Conservation (phyloP, 2,888 invertebrate genomes). For the Erebia aethiops region DNA sequence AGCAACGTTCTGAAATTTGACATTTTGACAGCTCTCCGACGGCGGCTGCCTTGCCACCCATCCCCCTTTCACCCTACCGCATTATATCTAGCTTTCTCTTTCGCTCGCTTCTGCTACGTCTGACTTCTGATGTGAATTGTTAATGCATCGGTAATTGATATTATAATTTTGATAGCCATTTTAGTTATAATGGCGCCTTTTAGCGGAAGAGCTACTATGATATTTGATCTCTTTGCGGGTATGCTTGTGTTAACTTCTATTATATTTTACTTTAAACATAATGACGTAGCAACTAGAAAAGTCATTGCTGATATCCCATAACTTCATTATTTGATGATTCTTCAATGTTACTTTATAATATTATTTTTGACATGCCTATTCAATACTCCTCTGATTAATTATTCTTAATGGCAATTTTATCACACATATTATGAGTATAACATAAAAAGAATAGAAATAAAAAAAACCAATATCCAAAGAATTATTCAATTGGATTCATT, state of each 20-base stretch:
- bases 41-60: conserved; percentile 69
- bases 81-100: conserved; percentile 61
- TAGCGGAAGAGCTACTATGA: conserved; percentile 54
- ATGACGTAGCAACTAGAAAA: conserved; percentile 6
- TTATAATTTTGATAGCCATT: conserved; percentile 79
- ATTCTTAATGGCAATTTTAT: too few species aligned
- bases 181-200: conserved; percentile 60
- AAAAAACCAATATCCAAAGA: too few species aligned
- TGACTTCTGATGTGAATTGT: conserved; percentile 81
- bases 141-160: conserved; percentile 83
- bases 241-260: conserved; percentile 5
- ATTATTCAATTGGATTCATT: too few species aligned
- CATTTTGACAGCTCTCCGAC: conserved; percentile 84
- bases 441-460: too few species aligned
- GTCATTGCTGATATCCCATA: background rate
- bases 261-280: conserved; percentile 9
- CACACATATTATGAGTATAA: too few species aligned
- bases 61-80: conserved; percentile 50
- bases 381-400: too few species aligned
- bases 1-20: conserved; percentile 82
- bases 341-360: background rate
- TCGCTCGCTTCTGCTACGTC: conserved; percentile 77
- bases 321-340: background rate
- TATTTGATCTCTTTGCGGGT: conserved; percentile 34
- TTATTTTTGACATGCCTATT: background rate